phyloP scores from a whole-genome alignment of 2,797 vertebrate genomes.

The Prionace glauca region DNA sequence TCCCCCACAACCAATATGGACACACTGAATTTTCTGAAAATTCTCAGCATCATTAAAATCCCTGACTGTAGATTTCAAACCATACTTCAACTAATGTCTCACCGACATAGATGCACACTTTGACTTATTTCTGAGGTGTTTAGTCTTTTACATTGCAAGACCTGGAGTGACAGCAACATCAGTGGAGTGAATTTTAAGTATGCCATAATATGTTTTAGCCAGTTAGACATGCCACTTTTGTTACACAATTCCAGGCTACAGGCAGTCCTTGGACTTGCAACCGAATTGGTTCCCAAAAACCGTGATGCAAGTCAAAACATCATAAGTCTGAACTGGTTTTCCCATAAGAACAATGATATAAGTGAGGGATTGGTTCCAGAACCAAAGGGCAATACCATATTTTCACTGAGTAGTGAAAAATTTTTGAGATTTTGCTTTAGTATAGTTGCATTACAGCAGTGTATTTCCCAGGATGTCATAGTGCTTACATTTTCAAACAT shows the following conservation, averaged over 20 bases:
- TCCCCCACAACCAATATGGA: neutral
- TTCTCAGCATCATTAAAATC: neutral
- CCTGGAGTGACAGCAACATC: neutral
- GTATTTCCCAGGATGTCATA: no score
- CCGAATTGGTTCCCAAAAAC: no score
- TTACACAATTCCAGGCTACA: neutral
- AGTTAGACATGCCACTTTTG: neutral
- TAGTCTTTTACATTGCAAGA: neutral
- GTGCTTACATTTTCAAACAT: no score
- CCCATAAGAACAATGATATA: no score
- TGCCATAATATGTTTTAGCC: neutral
- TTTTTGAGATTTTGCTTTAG: no score
- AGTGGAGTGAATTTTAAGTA: neutral
- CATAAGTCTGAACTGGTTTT: no score
- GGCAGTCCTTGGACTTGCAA: no score
- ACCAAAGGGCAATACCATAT: no score
- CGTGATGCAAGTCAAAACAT: no score
- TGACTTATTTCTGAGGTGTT: neutral
- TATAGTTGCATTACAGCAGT: no score
- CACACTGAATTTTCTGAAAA: neutral
- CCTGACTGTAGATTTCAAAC: neutral
- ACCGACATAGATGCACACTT: neutral
- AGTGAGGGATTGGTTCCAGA: no score
- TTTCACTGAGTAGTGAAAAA: no score
- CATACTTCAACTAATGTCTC: neutral